phyloP scores from a whole-genome alignment of 37 sponge, comb jelly and placozoan species.

The Aphrocallistes beatrix region DNA sequence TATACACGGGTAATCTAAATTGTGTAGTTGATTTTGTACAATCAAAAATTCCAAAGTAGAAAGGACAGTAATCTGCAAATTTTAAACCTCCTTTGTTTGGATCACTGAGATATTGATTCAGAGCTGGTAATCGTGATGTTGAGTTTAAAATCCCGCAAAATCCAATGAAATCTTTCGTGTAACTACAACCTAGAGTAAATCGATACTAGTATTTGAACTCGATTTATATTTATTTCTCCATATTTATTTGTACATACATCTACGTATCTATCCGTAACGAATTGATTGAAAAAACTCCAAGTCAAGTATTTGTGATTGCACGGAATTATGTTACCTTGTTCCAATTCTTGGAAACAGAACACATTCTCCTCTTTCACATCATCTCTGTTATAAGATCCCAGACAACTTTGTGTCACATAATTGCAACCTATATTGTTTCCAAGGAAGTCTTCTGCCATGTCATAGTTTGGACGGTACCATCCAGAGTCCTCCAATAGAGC shows the following conservation, averaged over 20 bases:
- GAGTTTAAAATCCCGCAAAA: not conserved
- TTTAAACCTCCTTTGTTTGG: not conserved
- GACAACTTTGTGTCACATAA: not conserved
- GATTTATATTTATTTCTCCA: too few relatives aligned
- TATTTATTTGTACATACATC: too few relatives aligned
- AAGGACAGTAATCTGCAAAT: not conserved
- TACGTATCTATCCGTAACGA: too few relatives aligned
- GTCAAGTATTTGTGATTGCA: too few relatives aligned
- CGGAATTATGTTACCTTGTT: not conserved
- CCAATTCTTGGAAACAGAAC: not conserved
- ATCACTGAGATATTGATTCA: not conserved
- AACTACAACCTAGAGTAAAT: not conserved
- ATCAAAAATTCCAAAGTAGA: not conserved
- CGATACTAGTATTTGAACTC: too few relatives aligned
- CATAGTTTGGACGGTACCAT: not conserved
- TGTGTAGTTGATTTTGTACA: too few relatives aligned
- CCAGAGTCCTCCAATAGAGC: not conserved
- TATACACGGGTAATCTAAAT: too few relatives aligned
- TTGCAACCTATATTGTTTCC: not conserved
- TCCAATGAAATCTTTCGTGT: not conserved
- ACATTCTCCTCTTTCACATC: not conserved
- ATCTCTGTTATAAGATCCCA: not conserved
- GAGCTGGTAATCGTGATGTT: not conserved
- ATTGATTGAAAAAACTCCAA: too few relatives aligned
- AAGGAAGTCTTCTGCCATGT: not conserved